Conservation (phyloP, 2,888 invertebrate genomes). For the Yponomeuta cagnagella region DNA sequence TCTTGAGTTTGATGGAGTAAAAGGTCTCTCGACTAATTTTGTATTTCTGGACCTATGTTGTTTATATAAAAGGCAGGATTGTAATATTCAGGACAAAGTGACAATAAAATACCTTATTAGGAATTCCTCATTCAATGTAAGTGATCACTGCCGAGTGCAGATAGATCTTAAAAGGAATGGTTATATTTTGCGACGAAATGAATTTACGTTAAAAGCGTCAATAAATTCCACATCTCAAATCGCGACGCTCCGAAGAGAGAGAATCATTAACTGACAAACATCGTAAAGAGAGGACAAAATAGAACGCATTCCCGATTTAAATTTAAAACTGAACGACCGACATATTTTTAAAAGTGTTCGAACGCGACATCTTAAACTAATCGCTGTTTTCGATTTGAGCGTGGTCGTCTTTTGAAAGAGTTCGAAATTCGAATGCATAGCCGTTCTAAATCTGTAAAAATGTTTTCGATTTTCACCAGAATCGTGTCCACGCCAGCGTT, state of each 20-base stretch:
- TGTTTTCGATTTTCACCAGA: slow-evolving; percentile 69
- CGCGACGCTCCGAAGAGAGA: slow-evolving; percentile 42
- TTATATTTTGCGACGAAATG: slow-evolving; percentile 6
- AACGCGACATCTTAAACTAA: slow-evolving; percentile 71
- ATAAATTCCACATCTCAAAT: slow-evolving; percentile 53
- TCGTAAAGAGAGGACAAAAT: slow-evolving; percentile 69
- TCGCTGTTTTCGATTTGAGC: slow-evolving; percentile 73
- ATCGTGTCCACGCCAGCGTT: slow-evolving; percentile 49
- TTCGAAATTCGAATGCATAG: slow-evolving; percentile 65
- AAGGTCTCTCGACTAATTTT: neutral
- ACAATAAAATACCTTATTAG: neutral
- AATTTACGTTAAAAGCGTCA: slow-evolving; percentile 34
- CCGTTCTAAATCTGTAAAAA: slow-evolving; percentile 66
- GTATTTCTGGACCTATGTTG: neutral
- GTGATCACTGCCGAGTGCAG: neutral
- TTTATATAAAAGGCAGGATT: neutral
- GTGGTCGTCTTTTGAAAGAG: slow-evolving; percentile 57
- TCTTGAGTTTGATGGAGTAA: neutral
- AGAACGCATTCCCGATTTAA: slow-evolving; percentile 67
- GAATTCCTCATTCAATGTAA: neutral
- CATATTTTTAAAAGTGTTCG: slow-evolving; percentile 73
- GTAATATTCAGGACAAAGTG: neutral
- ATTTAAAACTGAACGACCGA: slow-evolving; percentile 67
- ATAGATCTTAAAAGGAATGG: slow-evolving; percentile 3
- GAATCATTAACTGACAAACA: slow-evolving; percentile 65